A percentile compares a stretch with the other conserved stretches of the same genome.
Conservation (phyloP, 2,888 invertebrate genomes). For the Congeria kusceri region DNA sequence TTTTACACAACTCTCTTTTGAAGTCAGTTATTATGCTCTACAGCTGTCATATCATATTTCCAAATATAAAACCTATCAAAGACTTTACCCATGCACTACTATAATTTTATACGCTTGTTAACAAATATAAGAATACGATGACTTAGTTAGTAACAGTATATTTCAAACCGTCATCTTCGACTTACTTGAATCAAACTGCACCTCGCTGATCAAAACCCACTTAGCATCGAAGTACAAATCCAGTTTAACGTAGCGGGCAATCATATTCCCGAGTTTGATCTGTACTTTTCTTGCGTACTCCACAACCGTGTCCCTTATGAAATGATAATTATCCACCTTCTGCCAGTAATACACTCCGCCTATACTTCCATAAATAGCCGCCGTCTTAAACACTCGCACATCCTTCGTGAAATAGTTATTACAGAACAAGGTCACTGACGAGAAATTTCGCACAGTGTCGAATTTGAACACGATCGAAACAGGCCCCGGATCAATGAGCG, state of each 20-base stretch:
- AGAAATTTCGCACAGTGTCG: conserved; percentile 94
- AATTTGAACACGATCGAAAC: conserved; percentile 94
- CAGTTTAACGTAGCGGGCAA: conserved; percentile 92
- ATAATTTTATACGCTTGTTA: no score
- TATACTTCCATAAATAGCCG: conserved; percentile 91
- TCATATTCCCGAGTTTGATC: conserved; percentile 92
- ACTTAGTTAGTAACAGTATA: no score
- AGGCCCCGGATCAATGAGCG: conserved; percentile 88
- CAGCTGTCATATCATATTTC: no score
- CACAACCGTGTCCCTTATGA: conserved; percentile 92
- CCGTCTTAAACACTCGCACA: conserved; percentile 93
- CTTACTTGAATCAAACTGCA: conserved; percentile 93
- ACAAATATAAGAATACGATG: no score
- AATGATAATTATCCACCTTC: conserved; percentile 89
- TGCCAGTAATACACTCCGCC: conserved; percentile 92
- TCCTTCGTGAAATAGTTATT: conserved; percentile 95
- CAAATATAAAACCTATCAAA: no score
- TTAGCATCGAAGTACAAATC: conserved; percentile 92
- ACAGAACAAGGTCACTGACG: conserved; percentile 92
- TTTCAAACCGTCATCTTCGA: conserved; percentile 18
- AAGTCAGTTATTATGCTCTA: no score
- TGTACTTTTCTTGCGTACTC: conserved; percentile 93
- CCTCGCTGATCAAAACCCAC: conserved; percentile 96
- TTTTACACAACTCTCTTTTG: no score
- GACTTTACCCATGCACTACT: no score